Conservation (phyloP, 2,797 vertebrate species). For the Channa striata region DNA sequence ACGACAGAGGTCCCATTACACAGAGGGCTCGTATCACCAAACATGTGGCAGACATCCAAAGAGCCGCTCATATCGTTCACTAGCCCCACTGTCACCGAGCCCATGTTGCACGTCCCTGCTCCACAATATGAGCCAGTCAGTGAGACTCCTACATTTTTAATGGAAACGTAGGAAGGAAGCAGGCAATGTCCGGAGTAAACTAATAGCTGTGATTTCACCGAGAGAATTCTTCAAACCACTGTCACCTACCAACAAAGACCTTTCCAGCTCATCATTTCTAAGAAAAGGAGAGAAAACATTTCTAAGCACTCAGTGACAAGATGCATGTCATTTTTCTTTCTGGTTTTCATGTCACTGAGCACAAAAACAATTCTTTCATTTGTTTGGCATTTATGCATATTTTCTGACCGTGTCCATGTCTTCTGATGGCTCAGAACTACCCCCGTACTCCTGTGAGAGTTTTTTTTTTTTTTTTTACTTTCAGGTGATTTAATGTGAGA, state of each 20-base stretch:
- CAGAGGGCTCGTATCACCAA: constrained; percentile 55
- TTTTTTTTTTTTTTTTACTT: constrained; percentile 15
- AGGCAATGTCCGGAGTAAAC: constrained; percentile 55
- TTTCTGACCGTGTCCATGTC: constrained; percentile 1
- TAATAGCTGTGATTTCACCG: constrained; percentile 61
- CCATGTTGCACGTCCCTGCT: constrained; percentile 47
- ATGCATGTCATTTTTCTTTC: constrained; percentile 17
- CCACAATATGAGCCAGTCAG: constrained; percentile 52
- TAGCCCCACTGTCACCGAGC: constrained; percentile 41
- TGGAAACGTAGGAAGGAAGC: constrained; percentile 59
- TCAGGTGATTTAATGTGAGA: constrained; percentile 10
- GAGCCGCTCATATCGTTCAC: constrained; percentile 42
- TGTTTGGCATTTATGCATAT: constrained; percentile 23
- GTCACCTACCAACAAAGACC: constrained; percentile 25
- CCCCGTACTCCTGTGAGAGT: background rate
- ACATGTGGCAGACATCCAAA: constrained; percentile 59
- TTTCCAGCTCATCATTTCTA: constrained; percentile 15
- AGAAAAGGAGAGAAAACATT: constrained; percentile 14
- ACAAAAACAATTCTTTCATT: constrained; percentile 18
- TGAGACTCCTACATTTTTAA: constrained; percentile 68
- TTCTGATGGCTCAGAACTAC: constrained; percentile 4
- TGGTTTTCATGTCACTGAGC: background rate
- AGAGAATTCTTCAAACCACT: constrained; percentile 38
- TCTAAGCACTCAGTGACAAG: constrained; percentile 12
- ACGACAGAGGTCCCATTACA: constrained; percentile 51